A percentile compares a stretch with the other conserved stretches of the same genome.
phyloP scores from a whole-genome alignment of 2,797 vertebrate genomes.

The Periophthalmus magnuspinnatus region DNA sequence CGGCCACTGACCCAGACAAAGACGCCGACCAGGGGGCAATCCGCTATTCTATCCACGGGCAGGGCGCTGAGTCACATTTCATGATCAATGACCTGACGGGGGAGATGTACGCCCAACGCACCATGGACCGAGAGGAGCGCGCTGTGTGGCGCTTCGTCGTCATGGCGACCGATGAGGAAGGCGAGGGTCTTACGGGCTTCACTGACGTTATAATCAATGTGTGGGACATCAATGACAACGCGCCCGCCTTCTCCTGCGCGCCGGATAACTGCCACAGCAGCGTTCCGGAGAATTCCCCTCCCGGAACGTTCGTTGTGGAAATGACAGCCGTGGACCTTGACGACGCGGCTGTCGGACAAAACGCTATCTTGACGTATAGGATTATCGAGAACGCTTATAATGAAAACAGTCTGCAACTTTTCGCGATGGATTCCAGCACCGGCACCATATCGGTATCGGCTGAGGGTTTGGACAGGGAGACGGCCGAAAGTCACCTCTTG shows the following conservation, averaged over 20 bases:
- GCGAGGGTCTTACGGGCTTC: constrained; percentile 90
- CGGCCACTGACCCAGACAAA: constrained; percentile 88
- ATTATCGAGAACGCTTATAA: constrained; percentile 76
- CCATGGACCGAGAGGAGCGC: constrained; percentile 86
- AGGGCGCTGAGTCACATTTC: constrained; percentile 85
- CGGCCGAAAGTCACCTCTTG: constrained; percentile 73
- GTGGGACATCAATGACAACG: constrained; percentile 90
- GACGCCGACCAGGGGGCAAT: constrained; percentile 83
- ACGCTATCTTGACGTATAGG: constrained; percentile 84
- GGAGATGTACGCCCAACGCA: constrained; percentile 85
- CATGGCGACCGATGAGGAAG: constrained; percentile 88
- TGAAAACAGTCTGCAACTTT: constrained; percentile 70
- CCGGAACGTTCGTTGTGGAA: constrained; percentile 82
- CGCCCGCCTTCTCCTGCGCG: constrained; percentile 81
- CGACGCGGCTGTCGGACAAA: constrained; percentile 80
- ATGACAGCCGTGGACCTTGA: constrained; percentile 77
- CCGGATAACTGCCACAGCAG: constrained; percentile 82
- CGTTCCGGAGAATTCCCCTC: constrained; percentile 83
- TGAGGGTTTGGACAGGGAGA: constrained; percentile 83
- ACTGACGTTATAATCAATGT: constrained; percentile 90
- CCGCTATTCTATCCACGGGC: constrained; percentile 88
- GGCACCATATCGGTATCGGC: constrained; percentile 81
- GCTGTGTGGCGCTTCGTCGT: constrained; percentile 90
- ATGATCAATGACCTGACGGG: constrained; percentile 88
- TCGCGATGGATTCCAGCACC: constrained; percentile 80